Conservation (phyloP, 2,113 vertebrate species). For the Macquaria ambigua region DNA sequence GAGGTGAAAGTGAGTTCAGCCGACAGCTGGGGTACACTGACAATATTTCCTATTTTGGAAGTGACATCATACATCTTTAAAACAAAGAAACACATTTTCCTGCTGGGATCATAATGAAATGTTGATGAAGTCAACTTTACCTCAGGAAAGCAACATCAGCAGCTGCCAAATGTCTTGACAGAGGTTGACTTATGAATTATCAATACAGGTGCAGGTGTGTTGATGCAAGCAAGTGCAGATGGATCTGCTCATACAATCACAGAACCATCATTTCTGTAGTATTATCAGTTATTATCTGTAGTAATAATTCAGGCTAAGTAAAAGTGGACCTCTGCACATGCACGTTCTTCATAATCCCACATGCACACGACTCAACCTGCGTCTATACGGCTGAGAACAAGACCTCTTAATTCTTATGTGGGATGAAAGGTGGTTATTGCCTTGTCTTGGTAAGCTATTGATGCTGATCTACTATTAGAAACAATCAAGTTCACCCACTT, state of each 20-base stretch:
- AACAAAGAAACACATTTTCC: slow-evolving; percentile 24
- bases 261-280: not conserved
- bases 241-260: not conserved
- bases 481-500: not conserved
- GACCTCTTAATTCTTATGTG: not conserved
- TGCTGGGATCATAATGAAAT: slow-evolving; percentile 22
- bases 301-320: not conserved
- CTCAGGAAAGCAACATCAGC: slow-evolving; percentile 6
- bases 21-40: not conserved
- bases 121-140: slow-evolving; percentile 31
- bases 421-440: not conserved
- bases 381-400: not conserved
- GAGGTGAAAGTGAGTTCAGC: not conserved
- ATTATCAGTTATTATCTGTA: not conserved
- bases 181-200: slow-evolving; percentile 36
- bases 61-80: not conserved
- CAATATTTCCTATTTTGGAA: not conserved
- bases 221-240: not conserved
- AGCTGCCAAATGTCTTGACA: not conserved
- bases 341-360: no score
- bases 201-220: slow-evolving; percentile 7
- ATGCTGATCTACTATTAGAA: no score
- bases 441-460: not conserved
- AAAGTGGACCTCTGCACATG: not conserved
- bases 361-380: not conserved